A percentile compares a stretch with the other conserved stretches of the same genome.
phyloP scores from a whole-genome alignment of 2,113 vertebrate species.

The Macroglossus sobrinus region DNA sequence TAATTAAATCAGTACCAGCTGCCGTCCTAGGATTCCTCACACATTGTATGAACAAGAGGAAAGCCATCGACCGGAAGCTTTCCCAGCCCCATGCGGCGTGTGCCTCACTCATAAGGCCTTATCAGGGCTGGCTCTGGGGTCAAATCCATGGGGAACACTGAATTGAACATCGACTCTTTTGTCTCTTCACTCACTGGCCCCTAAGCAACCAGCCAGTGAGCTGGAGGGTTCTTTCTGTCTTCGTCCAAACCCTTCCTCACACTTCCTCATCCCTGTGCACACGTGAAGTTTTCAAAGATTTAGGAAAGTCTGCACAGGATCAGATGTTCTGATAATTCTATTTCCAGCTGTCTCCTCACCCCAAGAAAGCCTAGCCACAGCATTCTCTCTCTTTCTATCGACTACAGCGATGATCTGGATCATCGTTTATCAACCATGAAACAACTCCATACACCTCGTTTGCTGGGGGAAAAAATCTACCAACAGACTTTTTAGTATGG shows the following conservation, averaged over 20 bases:
- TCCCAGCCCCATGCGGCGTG: background rate
- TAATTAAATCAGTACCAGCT: background rate
- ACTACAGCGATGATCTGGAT: background rate
- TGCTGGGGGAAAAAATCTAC: background rate
- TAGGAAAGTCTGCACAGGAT: background rate
- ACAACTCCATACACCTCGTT: background rate
- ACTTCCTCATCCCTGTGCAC: fast-evolving
- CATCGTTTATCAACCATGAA: background rate
- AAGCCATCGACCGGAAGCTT: background rate
- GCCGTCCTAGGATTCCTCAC: background rate
- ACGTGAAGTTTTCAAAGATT: background rate
- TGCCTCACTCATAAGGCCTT: background rate
- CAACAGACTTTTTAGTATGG: background rate
- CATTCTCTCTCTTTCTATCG: background rate
- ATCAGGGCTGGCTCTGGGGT: background rate
- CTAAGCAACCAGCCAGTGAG: background rate
- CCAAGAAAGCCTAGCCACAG: background rate
- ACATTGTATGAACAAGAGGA: background rate
- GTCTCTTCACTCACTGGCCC: background rate
- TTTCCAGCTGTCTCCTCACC: background rate
- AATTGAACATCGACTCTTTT: background rate
- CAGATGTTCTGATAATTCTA: background rate
- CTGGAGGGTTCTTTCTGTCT: background rate
- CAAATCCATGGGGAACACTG: background rate
- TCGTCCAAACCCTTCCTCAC: fast-evolving